These are phyloP conservation scores for Harpagoxenus sublaevis DNA, from an alignment of 2,888 invertebrate species.

Conservation along the genomic window DNA sequence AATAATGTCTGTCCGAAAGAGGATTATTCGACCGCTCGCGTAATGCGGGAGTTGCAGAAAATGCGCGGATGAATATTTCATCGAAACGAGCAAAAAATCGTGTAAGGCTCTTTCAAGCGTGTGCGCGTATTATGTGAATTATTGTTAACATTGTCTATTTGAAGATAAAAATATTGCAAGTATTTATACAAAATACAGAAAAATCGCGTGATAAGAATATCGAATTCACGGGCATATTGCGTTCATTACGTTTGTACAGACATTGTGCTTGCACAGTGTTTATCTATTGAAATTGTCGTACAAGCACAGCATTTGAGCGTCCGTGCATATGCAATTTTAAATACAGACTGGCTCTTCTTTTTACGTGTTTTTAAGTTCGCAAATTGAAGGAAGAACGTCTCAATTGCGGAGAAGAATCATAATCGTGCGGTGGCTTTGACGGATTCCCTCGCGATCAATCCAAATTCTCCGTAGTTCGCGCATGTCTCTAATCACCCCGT, in stretches of 20 bases:
- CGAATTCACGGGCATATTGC: not conserved
- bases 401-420: not conserved
- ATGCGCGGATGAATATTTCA: conserved; percentile 21
- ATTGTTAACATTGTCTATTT: not conserved
- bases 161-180: not conserved
- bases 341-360: not conserved
- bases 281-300: not conserved
- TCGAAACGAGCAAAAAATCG: conserved; percentile 24
- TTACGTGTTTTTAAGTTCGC: not conserved
- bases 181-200: not conserved
- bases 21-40: conserved; percentile 32
- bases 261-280: not conserved
- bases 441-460: not conserved
- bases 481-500: conserved; percentile 26
- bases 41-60: conserved; percentile 24
- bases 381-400: not conserved
- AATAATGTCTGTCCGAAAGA: conserved; percentile 41
- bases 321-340: not conserved
- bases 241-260: not conserved
- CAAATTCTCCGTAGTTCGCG: conserved; percentile 15
- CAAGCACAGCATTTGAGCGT: not conserved
- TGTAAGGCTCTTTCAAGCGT: not conserved
- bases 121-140: conserved; percentile 1
- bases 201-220: not conserved
- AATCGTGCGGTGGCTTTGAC: not conserved